Conservation (phyloP, 2,797 vertebrate species). For the Malurus leucopterus region DNA sequence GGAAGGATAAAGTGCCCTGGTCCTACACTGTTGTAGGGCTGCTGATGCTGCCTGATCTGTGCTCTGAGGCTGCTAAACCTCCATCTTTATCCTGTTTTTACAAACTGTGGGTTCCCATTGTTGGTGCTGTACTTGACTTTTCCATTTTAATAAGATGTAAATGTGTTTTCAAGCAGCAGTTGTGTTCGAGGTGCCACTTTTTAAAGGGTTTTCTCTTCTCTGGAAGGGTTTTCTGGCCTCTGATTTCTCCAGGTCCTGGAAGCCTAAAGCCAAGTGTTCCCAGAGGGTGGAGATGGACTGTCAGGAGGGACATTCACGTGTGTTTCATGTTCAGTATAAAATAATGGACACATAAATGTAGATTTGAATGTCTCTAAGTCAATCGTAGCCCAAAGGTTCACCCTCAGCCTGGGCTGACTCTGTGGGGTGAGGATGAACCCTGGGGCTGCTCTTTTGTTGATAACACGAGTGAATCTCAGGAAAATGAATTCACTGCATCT, state of each 20-base stretch:
- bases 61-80: neutral
- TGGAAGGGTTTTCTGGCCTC: neutral
- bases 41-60: neutral
- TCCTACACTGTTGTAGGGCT: neutral
- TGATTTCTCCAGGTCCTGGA: neutral
- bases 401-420: neutral
- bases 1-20: neutral
- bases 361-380: neutral
- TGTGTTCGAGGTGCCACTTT: neutral
- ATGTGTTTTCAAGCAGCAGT: neutral
- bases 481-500: neutral
- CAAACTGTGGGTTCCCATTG: neutral
- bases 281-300: neutral
- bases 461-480: neutral
- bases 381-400: neutral
- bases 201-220: neutral
- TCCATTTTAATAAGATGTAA: neutral
- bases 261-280: neutral
- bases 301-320: fast-evolving
- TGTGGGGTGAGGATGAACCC: neutral
- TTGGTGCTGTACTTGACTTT: neutral
- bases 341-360: neutral
- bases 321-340: neutral
- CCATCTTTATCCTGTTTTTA: neutral
- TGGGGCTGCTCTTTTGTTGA: neutral